Conservation (phyloP, 1,140 invertebrate genomes). For the Leptestheria dahalacensis region DNA sequence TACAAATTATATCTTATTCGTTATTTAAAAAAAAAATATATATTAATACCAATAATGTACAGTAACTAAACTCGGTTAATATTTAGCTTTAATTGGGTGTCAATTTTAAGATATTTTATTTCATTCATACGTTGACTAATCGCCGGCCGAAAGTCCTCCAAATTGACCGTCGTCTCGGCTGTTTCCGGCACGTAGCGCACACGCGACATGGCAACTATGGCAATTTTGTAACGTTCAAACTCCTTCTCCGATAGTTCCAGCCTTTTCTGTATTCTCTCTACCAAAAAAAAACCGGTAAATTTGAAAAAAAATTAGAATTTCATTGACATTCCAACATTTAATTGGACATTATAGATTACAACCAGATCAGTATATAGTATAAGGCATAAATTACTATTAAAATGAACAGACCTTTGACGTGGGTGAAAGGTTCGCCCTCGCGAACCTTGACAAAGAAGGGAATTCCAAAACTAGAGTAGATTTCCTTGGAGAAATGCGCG, state of each 20-base stretch:
- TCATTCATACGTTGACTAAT: conserved; percentile 44
- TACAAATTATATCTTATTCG: too few relatives aligned
- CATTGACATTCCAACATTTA: too few relatives aligned
- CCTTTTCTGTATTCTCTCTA: conserved; percentile 77
- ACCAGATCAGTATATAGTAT: too few relatives aligned
- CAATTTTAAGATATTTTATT: conserved; percentile 16
- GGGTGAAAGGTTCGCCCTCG: conserved; percentile 67
- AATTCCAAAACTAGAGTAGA: conserved; percentile 90
- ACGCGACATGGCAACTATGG: conserved; percentile 68
- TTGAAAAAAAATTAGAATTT: too few relatives aligned
- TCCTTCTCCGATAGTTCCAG: conserved; percentile 93
- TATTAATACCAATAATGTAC: too few relatives aligned
- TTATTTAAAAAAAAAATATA: background rate
- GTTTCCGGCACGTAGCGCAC: conserved; percentile 65
- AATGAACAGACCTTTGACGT: conserved; percentile 41
- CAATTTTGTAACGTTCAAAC: conserved; percentile 97
- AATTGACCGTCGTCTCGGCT: conserved; percentile 49
- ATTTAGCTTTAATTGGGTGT: background rate
- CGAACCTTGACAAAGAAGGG: conserved; percentile 92
- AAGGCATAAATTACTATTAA: too few relatives aligned
- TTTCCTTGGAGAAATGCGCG: conserved; percentile 94
- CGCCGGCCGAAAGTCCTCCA: conserved; percentile 51
- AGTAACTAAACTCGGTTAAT: background rate
- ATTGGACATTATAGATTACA: too few relatives aligned
- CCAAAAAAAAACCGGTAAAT: background rate